These are phyloP conservation scores for Graphium colonna DNA, from an alignment of 2,888 invertebrate genomes.

Conservation along the genomic window DNA sequence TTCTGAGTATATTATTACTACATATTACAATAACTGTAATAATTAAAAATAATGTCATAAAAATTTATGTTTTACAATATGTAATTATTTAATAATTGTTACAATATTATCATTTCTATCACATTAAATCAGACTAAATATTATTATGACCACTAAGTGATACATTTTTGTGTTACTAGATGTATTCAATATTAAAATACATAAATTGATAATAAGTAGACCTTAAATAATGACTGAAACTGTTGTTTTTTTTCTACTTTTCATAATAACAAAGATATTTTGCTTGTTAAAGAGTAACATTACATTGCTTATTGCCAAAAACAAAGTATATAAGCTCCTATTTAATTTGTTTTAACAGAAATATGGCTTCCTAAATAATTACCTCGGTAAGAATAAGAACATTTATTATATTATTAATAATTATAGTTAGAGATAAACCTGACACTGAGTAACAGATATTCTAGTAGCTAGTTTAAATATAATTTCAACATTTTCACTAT, in stretches of 20 bases:
- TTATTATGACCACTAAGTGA: conserved; percentile 17
- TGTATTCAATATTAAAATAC: conserved; percentile 1
- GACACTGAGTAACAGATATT: too few relatives aligned
- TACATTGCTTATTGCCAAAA: too few relatives aligned
- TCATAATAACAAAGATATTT: too few relatives aligned
- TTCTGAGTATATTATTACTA: conserved; percentile 4
- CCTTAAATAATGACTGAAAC: neutral
- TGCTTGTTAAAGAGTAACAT: too few relatives aligned
- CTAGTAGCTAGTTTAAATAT: too few relatives aligned
- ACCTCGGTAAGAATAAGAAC: too few relatives aligned
- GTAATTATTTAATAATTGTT: conserved; percentile 14
- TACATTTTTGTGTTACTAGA: neutral
- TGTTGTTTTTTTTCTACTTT: neutral
- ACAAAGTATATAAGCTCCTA: too few relatives aligned
- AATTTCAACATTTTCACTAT: too few relatives aligned
- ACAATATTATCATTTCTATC: conserved; percentile 31
- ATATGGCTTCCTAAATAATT: too few relatives aligned
- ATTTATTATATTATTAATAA: too few relatives aligned
- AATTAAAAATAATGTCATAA: neutral
- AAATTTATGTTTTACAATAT: neutral
- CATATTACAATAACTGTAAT: neutral
- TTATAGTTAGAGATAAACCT: too few relatives aligned
- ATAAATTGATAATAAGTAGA: neutral
- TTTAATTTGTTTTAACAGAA: too few relatives aligned
- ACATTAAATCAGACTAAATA: conserved; percentile 46